Base-by-base conservation (phyloP, 2,113 vertebrate species). In the Myodes glareolus region DNA sequence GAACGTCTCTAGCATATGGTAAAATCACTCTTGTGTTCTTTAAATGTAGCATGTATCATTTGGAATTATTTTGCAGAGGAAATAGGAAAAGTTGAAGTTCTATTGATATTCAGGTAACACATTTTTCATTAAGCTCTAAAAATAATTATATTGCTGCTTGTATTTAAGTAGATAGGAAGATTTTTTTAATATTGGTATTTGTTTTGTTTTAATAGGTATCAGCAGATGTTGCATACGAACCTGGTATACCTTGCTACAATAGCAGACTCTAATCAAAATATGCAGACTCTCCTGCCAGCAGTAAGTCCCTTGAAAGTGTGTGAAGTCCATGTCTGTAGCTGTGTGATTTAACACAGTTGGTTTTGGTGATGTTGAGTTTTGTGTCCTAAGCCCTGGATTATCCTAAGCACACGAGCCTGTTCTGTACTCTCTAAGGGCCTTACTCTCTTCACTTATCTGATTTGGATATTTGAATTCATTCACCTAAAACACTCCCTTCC, bases 191-290 rank as follows among this genome's bases (percentile, higher is more conserved):
- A 27, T 81, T 91, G 85, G 10, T 92, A 45, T 55, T 97, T 95
- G 50, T 97, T 97, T 98, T 96, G 8, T 98, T 97, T 98, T 96
- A 94, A 52, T 97, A 99, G 99, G 97, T 99, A 99, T 98, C 99
- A 99, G 96, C 99, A 99, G 98, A 99, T 99, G 99, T 98, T 99
- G 96, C 99, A 99, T 98, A 99, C 99, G 98, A 99, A 99, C 98
- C 98, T 99, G 98, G 99, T 99, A 96, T 99, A 99, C 98, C 98
- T 99, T 98, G 99, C 99, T 42, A 99, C 99, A 90, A 99, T 99
- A 99, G 99, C 99, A 99, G 99, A 99, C 98, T 99, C 99, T 94
- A 99, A 99, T 98, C 99, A 99, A 98, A 99, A 99, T 98, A 99
- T 99, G 99, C 99, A 99, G 98, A 99, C 99, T 97, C 99, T 99